Percentiles rank a stretch among this genome's conserved stretches.
phyloP scores from a whole-genome alignment of 2,113 vertebrate species.

The Toxostoma redivivum region DNA sequence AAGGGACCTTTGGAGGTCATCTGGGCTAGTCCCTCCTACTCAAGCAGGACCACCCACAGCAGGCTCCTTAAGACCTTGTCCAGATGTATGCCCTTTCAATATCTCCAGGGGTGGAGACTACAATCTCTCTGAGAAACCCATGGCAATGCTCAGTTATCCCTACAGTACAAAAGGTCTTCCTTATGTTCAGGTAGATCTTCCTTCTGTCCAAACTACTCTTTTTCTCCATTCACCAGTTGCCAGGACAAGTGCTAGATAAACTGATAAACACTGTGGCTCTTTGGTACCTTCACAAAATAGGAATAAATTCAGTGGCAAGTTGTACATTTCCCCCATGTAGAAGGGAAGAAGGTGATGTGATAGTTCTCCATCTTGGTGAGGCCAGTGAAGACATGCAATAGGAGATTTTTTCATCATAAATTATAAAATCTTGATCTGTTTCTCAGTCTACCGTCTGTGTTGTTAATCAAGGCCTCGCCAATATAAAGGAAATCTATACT shows the following conservation, averaged over 20 bases:
- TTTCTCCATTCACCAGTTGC: neutral
- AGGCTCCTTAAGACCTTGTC: neutral
- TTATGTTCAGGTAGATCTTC: neutral
- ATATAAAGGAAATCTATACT: neutral
- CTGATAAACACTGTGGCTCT: neutral
- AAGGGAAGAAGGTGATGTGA: neutral
- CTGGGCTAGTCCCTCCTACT: neutral
- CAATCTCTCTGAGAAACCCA: neutral
- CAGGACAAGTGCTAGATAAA: neutral
- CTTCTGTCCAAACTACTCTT: neutral
- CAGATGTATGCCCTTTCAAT: neutral
- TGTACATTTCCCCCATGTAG: neutral
- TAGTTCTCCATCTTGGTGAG: neutral
- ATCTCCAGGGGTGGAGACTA: neutral
- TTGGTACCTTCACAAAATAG: neutral
- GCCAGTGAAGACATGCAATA: neutral
- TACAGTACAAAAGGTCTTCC: neutral
- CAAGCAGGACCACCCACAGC: neutral
- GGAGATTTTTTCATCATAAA: neutral
- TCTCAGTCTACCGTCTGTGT: neutral
- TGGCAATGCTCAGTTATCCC: neutral
- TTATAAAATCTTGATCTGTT: neutral
- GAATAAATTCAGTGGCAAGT: neutral
- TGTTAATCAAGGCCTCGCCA: neutral
- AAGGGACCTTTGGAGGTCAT: neutral